Percentiles rank a stretch among this genome's conserved stretches.
Conservation (phyloP, 2,888 invertebrate species). For the Xestia rhomboidea region DNA sequence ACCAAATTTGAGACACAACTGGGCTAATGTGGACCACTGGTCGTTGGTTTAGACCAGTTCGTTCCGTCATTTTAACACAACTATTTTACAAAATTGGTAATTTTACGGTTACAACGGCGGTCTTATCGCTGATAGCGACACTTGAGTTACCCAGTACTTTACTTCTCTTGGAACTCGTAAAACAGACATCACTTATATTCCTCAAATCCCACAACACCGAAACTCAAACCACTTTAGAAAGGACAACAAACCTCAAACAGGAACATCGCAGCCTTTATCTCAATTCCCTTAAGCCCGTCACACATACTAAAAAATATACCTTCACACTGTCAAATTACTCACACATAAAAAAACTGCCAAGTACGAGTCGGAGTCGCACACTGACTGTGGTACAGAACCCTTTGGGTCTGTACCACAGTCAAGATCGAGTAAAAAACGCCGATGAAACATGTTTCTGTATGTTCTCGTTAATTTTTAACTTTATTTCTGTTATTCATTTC, state of each 20-base stretch:
- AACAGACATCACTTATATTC: neutral
- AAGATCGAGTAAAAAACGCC: neutral
- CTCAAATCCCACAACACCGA: neutral
- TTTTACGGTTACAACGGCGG: no score
- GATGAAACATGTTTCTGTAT: neutral
- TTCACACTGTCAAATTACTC: neutral
- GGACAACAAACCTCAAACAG: neutral
- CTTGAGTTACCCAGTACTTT: neutral
- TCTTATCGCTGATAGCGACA: no score
- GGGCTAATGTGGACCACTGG: no score
- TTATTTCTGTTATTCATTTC: neutral
- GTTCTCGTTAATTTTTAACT: no score
- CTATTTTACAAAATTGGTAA: no score
- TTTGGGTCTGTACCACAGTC: neutral
- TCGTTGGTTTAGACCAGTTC: no score
- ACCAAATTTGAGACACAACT: no score
- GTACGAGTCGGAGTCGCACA: neutral
- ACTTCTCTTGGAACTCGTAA: neutral
- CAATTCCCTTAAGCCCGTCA: neutral
- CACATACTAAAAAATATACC: neutral
- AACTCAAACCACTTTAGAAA: conserved; percentile 2
- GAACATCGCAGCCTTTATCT: neutral
- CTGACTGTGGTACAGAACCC: no score
- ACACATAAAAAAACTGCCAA: neutral
- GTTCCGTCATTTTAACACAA: no score